Percentiles rank a stretch among this genome's conserved stretches.
Conservation (phyloP, 1,140 invertebrate species). For the Solen grandis region DNA sequence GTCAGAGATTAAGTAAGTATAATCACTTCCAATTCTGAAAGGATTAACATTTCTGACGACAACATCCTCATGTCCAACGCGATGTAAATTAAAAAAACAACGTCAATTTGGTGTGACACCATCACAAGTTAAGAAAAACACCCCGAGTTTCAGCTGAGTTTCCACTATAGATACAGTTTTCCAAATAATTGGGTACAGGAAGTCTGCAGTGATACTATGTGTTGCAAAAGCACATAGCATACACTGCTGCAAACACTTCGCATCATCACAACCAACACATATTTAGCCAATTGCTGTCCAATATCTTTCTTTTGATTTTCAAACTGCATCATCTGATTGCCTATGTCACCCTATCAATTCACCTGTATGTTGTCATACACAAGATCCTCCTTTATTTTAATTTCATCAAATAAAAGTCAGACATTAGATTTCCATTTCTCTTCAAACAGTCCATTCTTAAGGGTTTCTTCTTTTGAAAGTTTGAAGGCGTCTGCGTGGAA, state of each 20-base stretch:
- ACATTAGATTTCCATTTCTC: constrained; percentile 29
- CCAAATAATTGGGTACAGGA: constrained; percentile 58
- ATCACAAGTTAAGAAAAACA: constrained; percentile 57
- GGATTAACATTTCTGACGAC: constrained; percentile 35
- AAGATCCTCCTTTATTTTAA: constrained; percentile 55
- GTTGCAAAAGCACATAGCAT: constrained; percentile 49
- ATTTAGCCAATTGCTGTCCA: constrained; percentile 32
- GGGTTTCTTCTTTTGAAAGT: constrained; percentile 48
- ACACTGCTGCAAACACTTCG: constrained; percentile 31
- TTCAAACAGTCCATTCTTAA: constrained; percentile 11
- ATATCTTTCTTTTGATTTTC: constrained; percentile 17
- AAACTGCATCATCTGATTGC: constrained; percentile 39
- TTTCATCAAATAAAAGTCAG: constrained; percentile 58
- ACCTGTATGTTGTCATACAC: constrained; percentile 58
- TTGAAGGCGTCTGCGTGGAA: constrained; percentile 40
- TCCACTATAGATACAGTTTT: constrained; percentile 38
- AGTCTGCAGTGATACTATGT: constrained; percentile 49
- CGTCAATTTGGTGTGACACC: constrained; percentile 56
- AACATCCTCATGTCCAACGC: constrained; percentile 10
- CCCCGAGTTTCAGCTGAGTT: constrained; percentile 28
- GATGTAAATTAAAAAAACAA: constrained; percentile 58
- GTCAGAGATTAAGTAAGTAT: constrained; percentile 45
- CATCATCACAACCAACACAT: constrained; percentile 56
- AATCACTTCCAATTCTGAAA: too few relatives aligned
- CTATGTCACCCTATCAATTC: constrained; percentile 51